Evolutionary conservation across 1,140 invertebrate genomes (phyloP).

Genomic region (Paramacrobiotus metropolitanus): DNA sequence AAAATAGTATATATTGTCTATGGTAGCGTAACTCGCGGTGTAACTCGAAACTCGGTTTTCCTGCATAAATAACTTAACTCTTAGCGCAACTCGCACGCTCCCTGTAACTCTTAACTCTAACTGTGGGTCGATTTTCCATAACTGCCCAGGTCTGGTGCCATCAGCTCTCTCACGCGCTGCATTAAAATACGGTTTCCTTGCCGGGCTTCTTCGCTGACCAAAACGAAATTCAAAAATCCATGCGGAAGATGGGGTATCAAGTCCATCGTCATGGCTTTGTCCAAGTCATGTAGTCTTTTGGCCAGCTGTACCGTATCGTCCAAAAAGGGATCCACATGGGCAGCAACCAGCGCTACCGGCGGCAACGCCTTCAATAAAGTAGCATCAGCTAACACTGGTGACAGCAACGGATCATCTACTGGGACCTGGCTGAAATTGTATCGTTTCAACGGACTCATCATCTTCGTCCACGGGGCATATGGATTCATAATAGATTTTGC

Average conservation of each 20-base stretch:
- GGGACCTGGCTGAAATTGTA: constrained; percentile 9
- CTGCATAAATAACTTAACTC: no score
- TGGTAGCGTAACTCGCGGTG: no score
- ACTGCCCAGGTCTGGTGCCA: no score
- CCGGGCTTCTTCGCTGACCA: constrained; percentile 18
- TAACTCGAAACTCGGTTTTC: no score
- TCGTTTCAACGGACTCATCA: background rate
- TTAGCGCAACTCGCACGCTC: no score
- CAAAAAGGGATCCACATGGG: constrained; percentile 69
- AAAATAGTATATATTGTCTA: no score
- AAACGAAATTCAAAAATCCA: constrained; percentile 75
- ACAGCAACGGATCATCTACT: constrained; percentile 3
- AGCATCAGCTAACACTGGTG: constrained; percentile 4
- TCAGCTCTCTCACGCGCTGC: no score
- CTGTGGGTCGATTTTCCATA: no score
- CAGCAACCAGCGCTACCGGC: background rate
- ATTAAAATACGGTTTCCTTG: constrained; percentile 17
- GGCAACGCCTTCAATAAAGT: constrained; percentile 38
- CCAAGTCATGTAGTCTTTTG: constrained; percentile 48
- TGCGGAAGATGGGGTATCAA: constrained; percentile 74
- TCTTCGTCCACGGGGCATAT: background rate
- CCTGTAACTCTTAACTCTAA: no score
- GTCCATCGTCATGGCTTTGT: constrained; percentile 49
- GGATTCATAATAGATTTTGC: constrained; percentile 8
- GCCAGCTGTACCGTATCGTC: constrained; percentile 92